Conservation (phyloP, 2,113 vertebrate genomes). For the Plectropomus leopardus region DNA sequence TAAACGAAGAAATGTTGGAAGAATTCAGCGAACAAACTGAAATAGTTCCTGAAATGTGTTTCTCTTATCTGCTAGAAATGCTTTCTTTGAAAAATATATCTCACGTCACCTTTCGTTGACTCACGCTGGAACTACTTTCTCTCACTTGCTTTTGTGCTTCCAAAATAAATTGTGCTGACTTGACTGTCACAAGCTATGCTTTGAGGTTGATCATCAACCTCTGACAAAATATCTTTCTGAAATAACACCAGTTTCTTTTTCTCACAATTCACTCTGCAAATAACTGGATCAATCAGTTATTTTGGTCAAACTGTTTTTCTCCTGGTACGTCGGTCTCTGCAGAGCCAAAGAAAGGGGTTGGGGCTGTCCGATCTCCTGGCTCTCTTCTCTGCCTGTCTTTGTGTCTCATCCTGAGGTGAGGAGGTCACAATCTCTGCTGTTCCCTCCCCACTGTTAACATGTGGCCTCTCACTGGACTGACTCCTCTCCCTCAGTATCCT, state of each 20-base stretch:
- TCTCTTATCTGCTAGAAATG: background rate
- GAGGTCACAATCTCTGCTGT: conserved; percentile 39
- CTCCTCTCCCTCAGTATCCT: conserved; percentile 89
- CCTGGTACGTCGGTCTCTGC: conserved; percentile 81
- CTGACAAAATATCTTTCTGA: background rate
- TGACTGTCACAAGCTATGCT: background rate
- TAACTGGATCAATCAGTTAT: background rate
- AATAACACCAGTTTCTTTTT: background rate
- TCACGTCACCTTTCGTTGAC: conserved; percentile 1
- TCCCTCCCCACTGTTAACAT: conserved; percentile 1
- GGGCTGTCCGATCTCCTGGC: conserved; percentile 78
- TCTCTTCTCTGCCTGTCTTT: conserved; percentile 66
- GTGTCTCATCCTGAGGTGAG: conserved; percentile 70
- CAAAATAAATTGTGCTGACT: background rate
- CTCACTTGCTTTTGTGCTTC: background rate
- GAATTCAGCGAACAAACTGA: conserved; percentile 5
- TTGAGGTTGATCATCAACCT: background rate
- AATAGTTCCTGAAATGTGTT: background rate
- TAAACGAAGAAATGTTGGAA: background rate
- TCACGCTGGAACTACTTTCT: background rate
- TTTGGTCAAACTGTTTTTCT: conserved; percentile 85
- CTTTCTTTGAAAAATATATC: background rate
- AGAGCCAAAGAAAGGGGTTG: conserved; percentile 83
- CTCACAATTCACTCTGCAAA: background rate
- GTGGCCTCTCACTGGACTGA: conserved; percentile 87